Evolutionary conservation across 1,140 invertebrate genomes (phyloP).

Genomic region (Zelostemma sp.): DNA sequence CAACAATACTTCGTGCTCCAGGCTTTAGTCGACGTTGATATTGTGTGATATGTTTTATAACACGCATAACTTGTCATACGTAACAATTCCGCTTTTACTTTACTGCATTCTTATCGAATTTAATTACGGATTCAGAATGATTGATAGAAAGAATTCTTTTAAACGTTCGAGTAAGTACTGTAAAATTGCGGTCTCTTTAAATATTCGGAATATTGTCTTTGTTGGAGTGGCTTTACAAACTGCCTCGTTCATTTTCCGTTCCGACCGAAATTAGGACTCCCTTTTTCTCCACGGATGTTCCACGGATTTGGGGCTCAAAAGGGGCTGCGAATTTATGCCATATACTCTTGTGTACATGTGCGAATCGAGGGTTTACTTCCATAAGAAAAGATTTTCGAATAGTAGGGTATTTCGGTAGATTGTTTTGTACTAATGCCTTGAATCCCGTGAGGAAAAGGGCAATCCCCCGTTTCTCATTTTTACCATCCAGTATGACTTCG

Average conservation of each 20-base stretch:
- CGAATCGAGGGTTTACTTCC: slow-evolving; percentile 28
- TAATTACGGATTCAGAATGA: too few species aligned
- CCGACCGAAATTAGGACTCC: slow-evolving; percentile 58
- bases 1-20: neutral
- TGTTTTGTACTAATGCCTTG: slow-evolving; percentile 50
- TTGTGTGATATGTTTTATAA: slow-evolving; percentile 6
- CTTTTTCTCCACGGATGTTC: slow-evolving; percentile 14
- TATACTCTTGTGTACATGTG: slow-evolving; percentile 8
- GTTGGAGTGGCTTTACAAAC: slow-evolving; percentile 12
- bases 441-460: slow-evolving; percentile 10
- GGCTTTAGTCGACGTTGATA: neutral
- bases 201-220: too few species aligned
- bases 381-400: slow-evolving; percentile 35
- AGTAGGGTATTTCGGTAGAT: slow-evolving; percentile 53
- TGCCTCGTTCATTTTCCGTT: slow-evolving; percentile 53
- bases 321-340: slow-evolving; percentile 2
- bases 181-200: too few species aligned
- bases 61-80: neutral
- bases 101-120: too few species aligned
- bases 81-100: too few species aligned
- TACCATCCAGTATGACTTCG: neutral
- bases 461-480: slow-evolving; percentile 8
- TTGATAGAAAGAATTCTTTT: too few species aligned
- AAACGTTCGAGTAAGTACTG: too few species aligned
- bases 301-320: slow-evolving; percentile 19